phyloP scores from a whole-genome alignment of 2,888 invertebrate genomes.

The Cerastis rubricosa region DNA sequence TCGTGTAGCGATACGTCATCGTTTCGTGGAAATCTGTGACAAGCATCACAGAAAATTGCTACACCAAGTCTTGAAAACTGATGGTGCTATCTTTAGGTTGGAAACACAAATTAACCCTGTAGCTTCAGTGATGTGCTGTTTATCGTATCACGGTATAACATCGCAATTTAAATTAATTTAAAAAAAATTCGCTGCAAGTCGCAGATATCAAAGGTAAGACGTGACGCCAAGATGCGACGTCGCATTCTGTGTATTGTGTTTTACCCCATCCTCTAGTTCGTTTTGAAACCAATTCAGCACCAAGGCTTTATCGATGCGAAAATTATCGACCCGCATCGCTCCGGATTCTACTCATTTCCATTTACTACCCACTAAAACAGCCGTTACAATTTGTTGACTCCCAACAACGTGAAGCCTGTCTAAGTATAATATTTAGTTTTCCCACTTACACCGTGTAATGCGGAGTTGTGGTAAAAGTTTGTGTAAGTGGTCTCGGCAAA shows the following conservation, averaged over 20 bases:
- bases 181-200: not conserved
- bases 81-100: not conserved
- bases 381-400: slow-evolving; percentile 44
- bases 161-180: not conserved
- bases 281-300: slow-evolving; percentile 20
- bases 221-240: not conserved
- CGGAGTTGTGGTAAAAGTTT: slow-evolving; percentile 22
- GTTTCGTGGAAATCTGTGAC: not conserved
- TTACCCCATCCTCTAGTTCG: slow-evolving; percentile 6
- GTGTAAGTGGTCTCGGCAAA: slow-evolving; percentile 40
- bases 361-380: slow-evolving; percentile 34
- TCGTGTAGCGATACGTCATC: not conserved
- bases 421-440: slow-evolving; percentile 14
- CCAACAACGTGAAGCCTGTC: slow-evolving; percentile 13
- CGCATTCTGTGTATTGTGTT: not conserved
- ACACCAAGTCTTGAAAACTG: not conserved
- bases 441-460: not conserved
- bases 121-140: not conserved
- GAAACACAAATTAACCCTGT: not conserved
- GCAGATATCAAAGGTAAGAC: not conserved
- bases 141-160: not conserved
- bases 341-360: slow-evolving; percentile 41
- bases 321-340: slow-evolving; percentile 48
- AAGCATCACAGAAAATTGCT: not conserved
- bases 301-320: slow-evolving; percentile 35